phyloP scores from a whole-genome alignment of 2,113 vertebrate genomes.

The Zosterops japonicus region DNA sequence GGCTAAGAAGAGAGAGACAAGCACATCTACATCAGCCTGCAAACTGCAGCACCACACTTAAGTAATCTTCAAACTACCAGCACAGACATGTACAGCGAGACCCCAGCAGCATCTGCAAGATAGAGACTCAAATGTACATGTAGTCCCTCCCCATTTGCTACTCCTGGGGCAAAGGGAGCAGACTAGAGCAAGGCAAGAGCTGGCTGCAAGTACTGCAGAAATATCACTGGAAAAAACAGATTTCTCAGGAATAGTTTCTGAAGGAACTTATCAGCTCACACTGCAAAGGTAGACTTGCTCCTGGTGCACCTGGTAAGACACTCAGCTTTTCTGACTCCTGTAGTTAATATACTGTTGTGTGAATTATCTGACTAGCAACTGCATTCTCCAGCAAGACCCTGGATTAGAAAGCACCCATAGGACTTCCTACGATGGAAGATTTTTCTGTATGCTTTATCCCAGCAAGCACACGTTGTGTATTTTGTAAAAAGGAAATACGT shows the following conservation, averaged over 20 bases:
- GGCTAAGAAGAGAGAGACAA: not conserved
- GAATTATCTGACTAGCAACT: not conserved
- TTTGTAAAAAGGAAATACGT: not conserved
- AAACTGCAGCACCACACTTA: not conserved
- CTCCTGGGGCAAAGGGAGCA: not conserved
- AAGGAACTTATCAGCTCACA: not conserved
- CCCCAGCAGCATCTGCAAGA: not conserved
- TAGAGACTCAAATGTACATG: rapidly evolving
- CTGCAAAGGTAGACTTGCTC: not conserved
- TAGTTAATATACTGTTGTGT: not conserved
- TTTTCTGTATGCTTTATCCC: not conserved
- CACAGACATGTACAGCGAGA: not conserved
- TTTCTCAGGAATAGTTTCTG: not conserved
- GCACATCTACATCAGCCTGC: not conserved
- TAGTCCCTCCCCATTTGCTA: rapidly evolving
- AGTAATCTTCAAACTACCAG: not conserved
- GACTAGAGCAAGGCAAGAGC: not conserved
- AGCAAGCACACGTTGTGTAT: rapidly evolving
- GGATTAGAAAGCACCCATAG: not conserved
- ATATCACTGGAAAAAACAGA: not conserved
- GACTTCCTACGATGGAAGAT: rapidly evolving
- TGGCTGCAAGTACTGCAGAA: not conserved
- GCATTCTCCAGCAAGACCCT: not conserved
- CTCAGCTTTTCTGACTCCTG: not conserved
- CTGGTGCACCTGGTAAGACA: not conserved